phyloP scores from a whole-genome alignment of 2,113 vertebrate species.

The Illadopsis cleaveri region DNA sequence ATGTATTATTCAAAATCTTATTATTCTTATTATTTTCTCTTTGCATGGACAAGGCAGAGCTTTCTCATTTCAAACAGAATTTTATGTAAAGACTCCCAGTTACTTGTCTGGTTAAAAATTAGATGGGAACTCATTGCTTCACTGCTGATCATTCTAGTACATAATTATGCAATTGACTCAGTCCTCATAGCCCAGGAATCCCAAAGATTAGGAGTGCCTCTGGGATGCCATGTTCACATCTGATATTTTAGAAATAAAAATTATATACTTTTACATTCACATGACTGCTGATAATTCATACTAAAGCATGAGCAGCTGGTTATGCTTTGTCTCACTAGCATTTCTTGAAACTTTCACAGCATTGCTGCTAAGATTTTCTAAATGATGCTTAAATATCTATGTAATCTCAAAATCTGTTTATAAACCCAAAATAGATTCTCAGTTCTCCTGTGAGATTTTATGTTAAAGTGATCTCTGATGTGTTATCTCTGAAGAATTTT shows the following conservation, averaged over 20 bases:
- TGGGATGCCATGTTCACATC: not conserved
- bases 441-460: constrained; percentile 36
- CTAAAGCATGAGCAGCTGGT: not conserved
- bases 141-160: not conserved
- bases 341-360: not conserved
- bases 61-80: not conserved
- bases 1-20: not conserved
- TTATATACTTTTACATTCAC: not conserved
- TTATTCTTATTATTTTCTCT: not conserved
- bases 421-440: constrained; percentile 30
- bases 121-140: not conserved
- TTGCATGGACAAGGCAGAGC: not conserved
- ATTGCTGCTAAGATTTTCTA: constrained; percentile 4
- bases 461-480: constrained; percentile 27
- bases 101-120: constrained; percentile 16
- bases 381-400: constrained; percentile 8
- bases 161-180: not conserved
- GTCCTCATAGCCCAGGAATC: not conserved
- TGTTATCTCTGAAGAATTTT: constrained; percentile 10
- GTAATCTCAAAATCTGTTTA: constrained; percentile 42
- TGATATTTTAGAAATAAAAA: constrained; percentile 3
- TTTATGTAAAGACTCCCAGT: not conserved
- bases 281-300: not conserved
- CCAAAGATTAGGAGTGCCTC: not conserved
- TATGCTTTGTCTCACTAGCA: not conserved